Evolutionary conservation across 2,888 invertebrate genomes (phyloP).

Genomic region (Leptinotarsa haldemani): DNA sequence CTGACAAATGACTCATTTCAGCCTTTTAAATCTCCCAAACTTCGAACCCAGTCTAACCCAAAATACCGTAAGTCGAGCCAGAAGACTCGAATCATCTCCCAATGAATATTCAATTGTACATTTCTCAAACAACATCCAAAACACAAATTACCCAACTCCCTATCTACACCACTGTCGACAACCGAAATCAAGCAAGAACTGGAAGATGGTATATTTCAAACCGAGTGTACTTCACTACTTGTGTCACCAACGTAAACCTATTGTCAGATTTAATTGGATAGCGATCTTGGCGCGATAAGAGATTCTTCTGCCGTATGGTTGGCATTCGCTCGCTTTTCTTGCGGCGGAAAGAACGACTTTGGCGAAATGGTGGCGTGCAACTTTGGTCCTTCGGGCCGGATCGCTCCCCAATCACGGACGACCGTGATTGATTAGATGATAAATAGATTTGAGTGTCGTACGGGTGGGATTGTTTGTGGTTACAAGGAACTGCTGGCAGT

Average conservation of each 20-base stretch:
- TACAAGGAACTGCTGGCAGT: conserved; percentile 40
- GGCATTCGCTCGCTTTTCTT: conserved; percentile 53
- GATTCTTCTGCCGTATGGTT: conserved; percentile 54
- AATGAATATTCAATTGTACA: too few species aligned
- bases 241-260: conserved; percentile 66
- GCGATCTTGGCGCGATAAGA: conserved; percentile 66
- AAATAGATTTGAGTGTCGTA: conserved; percentile 61
- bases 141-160: not conserved
- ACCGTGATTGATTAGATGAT: conserved; percentile 66
- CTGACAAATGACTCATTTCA: too few species aligned
- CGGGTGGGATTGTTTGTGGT: conserved; percentile 56
- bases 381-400: conserved; percentile 50
- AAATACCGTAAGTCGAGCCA: too few species aligned
- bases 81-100: too few species aligned
- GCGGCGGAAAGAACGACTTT: conserved; percentile 36
- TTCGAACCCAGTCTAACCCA: too few species aligned
- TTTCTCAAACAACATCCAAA: not conserved
- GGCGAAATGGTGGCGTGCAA: conserved; percentile 35
- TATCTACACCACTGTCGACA: conserved; percentile 28
- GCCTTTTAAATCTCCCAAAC: too few species aligned
- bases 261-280: conserved; percentile 69
- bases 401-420: conserved; percentile 58
- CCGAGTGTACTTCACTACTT: conserved; percentile 59
- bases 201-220: conserved; percentile 40
- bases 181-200: conserved; percentile 33